A percentile compares a stretch with the other conserved stretches of the same genome.
Conservation (phyloP, 2,113 vertebrate genomes). For the Chiloscyllium plagiosum region DNA sequence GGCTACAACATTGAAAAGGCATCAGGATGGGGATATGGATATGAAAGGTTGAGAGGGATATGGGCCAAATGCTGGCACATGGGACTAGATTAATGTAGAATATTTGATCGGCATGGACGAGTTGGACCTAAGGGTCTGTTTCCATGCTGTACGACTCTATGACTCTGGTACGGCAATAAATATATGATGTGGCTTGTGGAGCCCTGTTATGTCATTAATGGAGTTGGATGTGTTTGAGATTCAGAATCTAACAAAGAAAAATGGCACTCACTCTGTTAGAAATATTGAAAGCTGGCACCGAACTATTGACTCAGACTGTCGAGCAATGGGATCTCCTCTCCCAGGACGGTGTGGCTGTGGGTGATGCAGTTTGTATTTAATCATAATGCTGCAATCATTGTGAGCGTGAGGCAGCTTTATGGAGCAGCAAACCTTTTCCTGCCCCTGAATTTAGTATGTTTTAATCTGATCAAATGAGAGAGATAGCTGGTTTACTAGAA, state of each 20-base stretch:
- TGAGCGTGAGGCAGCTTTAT: neutral
- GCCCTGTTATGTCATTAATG: neutral
- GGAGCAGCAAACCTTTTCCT: neutral
- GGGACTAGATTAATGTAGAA: too few relatives aligned
- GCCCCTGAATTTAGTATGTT: neutral
- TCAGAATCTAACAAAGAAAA: neutral
- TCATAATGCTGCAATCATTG: neutral
- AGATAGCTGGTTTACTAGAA: neutral
- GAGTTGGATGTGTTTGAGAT: neutral
- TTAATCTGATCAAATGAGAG: neutral
- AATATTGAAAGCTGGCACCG: neutral
- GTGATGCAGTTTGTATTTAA: too few relatives aligned
- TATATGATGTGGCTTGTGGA: neutral
- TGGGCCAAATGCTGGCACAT: too few relatives aligned
- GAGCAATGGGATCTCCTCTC: neutral
- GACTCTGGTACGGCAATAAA: neutral
- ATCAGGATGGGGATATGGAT: too few relatives aligned
- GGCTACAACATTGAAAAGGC: too few relatives aligned
- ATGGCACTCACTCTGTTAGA: neutral
- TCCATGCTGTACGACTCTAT: neutral
- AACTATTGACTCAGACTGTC: neutral
- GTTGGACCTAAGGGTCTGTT: too few relatives aligned
- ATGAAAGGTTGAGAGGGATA: too few relatives aligned
- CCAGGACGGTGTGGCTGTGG: neutral
- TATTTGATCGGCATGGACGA: too few relatives aligned